Base-by-base conservation (phyloP, 2,888 invertebrate species). In the Apodemia mormo region DNA sequence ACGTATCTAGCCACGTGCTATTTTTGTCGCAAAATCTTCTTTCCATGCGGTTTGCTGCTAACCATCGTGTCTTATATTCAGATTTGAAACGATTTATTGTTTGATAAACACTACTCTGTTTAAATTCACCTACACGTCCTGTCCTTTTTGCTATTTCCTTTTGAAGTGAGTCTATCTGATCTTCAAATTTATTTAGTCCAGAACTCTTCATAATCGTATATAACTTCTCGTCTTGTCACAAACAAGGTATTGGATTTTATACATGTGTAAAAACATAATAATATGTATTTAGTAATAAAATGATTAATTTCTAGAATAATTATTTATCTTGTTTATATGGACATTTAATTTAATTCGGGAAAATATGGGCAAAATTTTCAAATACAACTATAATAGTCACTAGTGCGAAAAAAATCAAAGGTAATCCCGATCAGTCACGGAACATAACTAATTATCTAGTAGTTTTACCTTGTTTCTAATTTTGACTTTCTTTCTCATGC, bases 261-360 rank as follows among this genome's bases (percentile, higher is more conserved):
- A 56, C 56, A 29, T 56, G 58, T 58, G 58, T 33, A 58, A 58
- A 58, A 33, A 58, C 9, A 30, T 58, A 58, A 22, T 56, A 2
- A 58, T 33, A 30, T 33, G 58, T 58, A 58, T 58, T 58, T 10
- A 58, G 30, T 30, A 30, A 30, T 22, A 58, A 58, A 58, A 58
- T 12, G 12, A 29, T 58, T 58, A 58, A 58, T 58, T 58, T 58
- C 1, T 58, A 33, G 33, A 30, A 58, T 58, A 30, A 33, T 33
- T 29, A 58, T 30, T 52, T 22, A 58, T 10, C 58, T 58, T 22
- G 56, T 56, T 56, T 58, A 58, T 58, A 30, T 30, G 30, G 33
- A 58, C 58, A 58, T 58, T 58, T 58, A 58, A 30, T 58, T 58
- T 58, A 58, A 58, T 58, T 58, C 58, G 58, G 58, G 58, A 33